Evolutionary conservation across 2,888 invertebrate genomes (phyloP).

Genomic region (Megaustenia siamemsis): DNA sequence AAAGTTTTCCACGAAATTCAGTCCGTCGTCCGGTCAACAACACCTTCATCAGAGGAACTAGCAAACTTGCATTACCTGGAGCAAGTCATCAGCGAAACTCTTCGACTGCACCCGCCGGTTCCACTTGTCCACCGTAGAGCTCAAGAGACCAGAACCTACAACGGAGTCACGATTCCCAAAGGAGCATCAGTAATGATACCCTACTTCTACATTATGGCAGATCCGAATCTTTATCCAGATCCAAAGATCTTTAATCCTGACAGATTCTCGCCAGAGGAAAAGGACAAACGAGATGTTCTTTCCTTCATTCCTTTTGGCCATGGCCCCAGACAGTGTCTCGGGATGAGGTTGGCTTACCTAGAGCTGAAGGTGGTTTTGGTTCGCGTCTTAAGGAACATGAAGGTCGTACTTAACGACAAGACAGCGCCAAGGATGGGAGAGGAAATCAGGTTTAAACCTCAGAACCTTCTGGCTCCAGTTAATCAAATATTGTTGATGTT

Average conservation of each 20-base stretch:
- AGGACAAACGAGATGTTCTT: not conserved
- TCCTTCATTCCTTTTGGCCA: conserved; percentile 29
- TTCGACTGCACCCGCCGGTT: conserved; percentile 5
- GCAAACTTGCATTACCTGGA: not conserved
- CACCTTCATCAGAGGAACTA: conserved; percentile 7
- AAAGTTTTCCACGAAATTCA: conserved; percentile 16
- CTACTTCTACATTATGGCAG: not conserved
- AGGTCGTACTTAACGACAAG: conserved; percentile 5
- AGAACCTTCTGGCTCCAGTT: not conserved
- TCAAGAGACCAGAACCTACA: conserved; percentile 27
- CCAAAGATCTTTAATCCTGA: conserved; percentile 31
- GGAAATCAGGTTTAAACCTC: conserved; percentile 14
- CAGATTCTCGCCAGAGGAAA: conserved; percentile 22
- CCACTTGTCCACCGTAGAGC: conserved; percentile 30
- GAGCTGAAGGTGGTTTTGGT: conserved; percentile 28
- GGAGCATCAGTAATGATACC: not conserved
- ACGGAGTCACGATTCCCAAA: conserved; percentile 23
- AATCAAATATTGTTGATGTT: conserved; percentile 23
- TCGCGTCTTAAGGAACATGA: not conserved
- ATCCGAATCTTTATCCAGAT: conserved; percentile 5
- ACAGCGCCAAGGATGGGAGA: conserved; percentile 30
- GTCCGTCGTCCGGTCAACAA: not conserved
- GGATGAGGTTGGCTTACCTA: conserved; percentile 28
- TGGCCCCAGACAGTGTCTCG: conserved; percentile 22
- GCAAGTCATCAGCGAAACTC: conserved; percentile 14